These are phyloP conservation scores for Dryobotodes eremita DNA, from an alignment of 2,888 invertebrate species.

Conservation along the genomic window DNA sequence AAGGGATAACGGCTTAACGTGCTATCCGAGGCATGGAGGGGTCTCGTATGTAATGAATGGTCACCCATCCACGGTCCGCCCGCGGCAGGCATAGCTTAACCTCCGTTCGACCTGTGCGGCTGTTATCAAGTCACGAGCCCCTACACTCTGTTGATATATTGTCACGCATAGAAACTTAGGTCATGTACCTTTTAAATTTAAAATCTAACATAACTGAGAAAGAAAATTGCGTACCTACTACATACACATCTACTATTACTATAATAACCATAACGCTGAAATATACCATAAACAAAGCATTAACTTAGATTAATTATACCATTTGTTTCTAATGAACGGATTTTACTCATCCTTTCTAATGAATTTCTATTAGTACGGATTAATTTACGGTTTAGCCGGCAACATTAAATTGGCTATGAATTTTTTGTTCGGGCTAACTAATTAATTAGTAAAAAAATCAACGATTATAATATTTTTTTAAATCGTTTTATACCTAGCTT, in stretches of 20 bases:
- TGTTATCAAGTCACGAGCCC: background rate
- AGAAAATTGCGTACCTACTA: background rate
- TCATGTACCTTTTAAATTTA: no score
- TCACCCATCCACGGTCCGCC: background rate
- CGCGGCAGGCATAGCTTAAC: background rate
- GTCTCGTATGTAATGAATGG: background rate
- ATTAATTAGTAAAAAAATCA: background rate
- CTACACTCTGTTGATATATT: no score
- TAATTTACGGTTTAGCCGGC: slow-evolving; percentile 18
- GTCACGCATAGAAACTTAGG: no score
- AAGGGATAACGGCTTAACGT: no score
- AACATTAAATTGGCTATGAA: background rate
- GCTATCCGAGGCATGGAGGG: no score
- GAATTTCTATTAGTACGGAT: slow-evolving; percentile 14
- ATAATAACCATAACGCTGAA: background rate
- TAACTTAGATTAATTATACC: background rate
- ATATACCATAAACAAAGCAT: background rate
- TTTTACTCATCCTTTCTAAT: slow-evolving; percentile 14
- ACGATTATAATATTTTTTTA: background rate
- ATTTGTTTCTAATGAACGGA: slow-evolving; percentile 12
- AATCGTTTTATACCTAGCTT: background rate
- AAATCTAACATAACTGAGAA: no score
- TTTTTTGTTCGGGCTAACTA: background rate
- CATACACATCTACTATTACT: background rate
- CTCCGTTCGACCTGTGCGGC: background rate